These are phyloP conservation scores for Hyposoter dolosus DNA, from an alignment of 2,888 invertebrate species.

Conservation along the genomic window DNA sequence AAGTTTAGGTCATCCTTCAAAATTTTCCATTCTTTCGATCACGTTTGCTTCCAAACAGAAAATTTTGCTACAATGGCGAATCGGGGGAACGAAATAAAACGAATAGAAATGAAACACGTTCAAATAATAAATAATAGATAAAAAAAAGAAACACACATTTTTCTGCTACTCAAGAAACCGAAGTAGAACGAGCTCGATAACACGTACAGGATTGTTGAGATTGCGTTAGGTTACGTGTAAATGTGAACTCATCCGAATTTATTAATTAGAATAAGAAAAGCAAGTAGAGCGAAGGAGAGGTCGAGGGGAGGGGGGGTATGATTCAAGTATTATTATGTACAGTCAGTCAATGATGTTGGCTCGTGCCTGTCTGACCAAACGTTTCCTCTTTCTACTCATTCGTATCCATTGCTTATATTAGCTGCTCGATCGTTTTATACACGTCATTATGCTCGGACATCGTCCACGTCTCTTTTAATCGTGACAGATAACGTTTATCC, in stretches of 20 bases:
- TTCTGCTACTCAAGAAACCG: not conserved
- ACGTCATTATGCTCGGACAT: slow-evolving; percentile 29
- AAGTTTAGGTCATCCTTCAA: too few relatives aligned
- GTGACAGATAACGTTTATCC: slow-evolving; percentile 49
- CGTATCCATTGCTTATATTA: slow-evolving; percentile 18
- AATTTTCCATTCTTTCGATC: too few relatives aligned
- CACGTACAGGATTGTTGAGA: slow-evolving; percentile 3
- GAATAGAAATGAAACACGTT: too few relatives aligned
- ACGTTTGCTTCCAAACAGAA: too few relatives aligned
- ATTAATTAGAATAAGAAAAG: slow-evolving; percentile 73
- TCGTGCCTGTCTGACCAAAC: slow-evolving; percentile 52
- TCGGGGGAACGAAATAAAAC: too few relatives aligned
- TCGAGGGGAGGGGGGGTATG: not conserved
- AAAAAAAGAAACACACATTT: not conserved
- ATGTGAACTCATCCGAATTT: slow-evolving; percentile 70
- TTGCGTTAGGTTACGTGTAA: slow-evolving; percentile 65
- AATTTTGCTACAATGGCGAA: too few relatives aligned
- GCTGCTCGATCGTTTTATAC: not conserved
- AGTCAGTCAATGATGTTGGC: slow-evolving; percentile 33
- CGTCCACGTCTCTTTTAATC: slow-evolving; percentile 36
- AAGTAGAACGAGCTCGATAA: slow-evolving; percentile 9
- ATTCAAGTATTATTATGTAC: slow-evolving; percentile 34
- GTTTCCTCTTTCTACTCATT: slow-evolving; percentile 47
- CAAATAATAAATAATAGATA: too few relatives aligned
- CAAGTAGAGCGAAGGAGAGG: slow-evolving; percentile 35